phyloP scores from a whole-genome alignment of 2,113 vertebrate genomes.

The Recurvirostra avosetta region DNA sequence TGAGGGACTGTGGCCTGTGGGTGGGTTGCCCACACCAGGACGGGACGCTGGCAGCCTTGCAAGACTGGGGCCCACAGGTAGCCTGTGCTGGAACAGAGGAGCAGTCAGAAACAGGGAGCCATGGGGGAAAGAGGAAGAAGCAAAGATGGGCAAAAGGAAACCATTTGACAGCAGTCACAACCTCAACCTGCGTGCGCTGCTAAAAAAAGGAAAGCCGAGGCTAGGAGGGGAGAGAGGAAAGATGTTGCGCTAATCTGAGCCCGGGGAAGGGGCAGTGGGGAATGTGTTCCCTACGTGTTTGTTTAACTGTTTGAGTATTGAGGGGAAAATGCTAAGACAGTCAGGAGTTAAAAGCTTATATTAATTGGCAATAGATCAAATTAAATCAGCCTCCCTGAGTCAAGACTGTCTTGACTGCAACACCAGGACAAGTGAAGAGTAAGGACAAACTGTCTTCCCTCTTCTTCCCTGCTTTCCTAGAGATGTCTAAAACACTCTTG shows the following conservation, averaged over 20 bases:
- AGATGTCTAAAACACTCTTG: not conserved
- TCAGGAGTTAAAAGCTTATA: not conserved
- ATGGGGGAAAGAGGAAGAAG: not conserved
- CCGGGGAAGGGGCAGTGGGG: not conserved
- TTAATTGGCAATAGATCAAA: not conserved
- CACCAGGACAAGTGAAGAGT: not conserved
- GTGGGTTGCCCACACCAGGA: fast-evolving
- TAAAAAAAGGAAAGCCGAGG: not conserved
- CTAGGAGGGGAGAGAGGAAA: not conserved
- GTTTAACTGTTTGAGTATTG: not conserved
- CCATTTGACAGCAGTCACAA: not conserved
- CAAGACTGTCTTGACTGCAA: not conserved
- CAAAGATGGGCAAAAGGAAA: not conserved
- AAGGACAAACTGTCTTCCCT: not conserved
- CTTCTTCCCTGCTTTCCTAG: not conserved
- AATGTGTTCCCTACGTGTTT: not conserved
- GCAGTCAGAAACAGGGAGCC: not conserved
- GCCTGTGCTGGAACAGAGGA: not conserved
- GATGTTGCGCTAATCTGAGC: not conserved
- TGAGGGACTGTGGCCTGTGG: not conserved
- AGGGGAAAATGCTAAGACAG: not conserved
- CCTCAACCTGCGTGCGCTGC: not conserved
- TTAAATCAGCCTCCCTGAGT: not conserved
- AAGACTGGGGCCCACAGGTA: not conserved
- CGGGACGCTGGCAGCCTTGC: fast-evolving